Evolutionary conservation across 2,113 vertebrate genomes (phyloP).

Genomic region (Lepisosteus osseus): DNA sequence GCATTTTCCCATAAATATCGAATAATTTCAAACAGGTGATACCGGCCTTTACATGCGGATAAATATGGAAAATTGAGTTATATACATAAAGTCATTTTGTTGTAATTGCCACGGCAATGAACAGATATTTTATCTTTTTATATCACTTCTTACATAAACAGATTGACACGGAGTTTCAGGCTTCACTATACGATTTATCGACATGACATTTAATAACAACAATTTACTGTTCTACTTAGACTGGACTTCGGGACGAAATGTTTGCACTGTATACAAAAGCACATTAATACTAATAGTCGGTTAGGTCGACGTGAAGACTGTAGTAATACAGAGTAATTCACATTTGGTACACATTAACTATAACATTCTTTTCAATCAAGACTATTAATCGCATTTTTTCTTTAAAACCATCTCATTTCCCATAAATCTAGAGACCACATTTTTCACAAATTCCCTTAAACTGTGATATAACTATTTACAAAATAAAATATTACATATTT

Average conservation of each 20-base stretch:
- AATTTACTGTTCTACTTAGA: conserved; percentile 98
- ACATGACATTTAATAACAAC: conserved; percentile 99
- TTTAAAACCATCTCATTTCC: conserved; percentile 69
- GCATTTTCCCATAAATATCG: conserved; percentile 99
- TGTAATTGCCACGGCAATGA: conserved; percentile 93
- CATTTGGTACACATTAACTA: conserved; percentile 99
- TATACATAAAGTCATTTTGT: conserved; percentile 90
- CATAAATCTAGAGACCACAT: conserved; percentile 94
- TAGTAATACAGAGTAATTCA: conserved; percentile 99
- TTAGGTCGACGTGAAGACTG: conserved; percentile 98
- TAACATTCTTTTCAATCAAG: conserved; percentile 98
- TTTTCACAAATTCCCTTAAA: conserved; percentile 86
- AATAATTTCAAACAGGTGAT: conserved; percentile 96
- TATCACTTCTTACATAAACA: conserved; percentile 99
- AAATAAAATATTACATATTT: conserved; percentile 94
- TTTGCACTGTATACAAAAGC: conserved; percentile 99
- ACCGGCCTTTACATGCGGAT: conserved; percentile 99
- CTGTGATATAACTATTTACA: conserved; percentile 96
- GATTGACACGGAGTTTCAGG: conserved; percentile 98
- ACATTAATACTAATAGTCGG: conserved; percentile 99
- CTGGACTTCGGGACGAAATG: conserved; percentile 97
- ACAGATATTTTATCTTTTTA: conserved; percentile 91
- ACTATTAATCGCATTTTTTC: conserved; percentile 91
- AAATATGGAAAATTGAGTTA: conserved; percentile 99
- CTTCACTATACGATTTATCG: conserved; percentile 99